These are phyloP conservation scores for Dipodomys spectabilis DNA, from an alignment of 2,113 vertebrate species.

Conservation along the genomic window DNA sequence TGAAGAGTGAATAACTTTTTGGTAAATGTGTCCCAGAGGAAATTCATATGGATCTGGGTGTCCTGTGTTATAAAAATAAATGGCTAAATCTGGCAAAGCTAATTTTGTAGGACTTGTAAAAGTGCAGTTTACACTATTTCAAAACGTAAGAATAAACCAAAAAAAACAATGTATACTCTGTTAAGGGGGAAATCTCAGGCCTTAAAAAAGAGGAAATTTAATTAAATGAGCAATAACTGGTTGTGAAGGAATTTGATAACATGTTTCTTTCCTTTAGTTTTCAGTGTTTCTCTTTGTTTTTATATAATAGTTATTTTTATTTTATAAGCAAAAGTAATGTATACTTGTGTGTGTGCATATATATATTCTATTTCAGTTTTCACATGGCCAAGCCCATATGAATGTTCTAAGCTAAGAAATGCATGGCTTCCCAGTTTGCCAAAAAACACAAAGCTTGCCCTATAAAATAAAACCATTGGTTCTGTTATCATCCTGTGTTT, in stretches of 20 bases:
- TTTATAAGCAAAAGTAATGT: not conserved
- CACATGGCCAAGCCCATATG: not conserved
- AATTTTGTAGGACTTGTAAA: constrained; percentile 37
- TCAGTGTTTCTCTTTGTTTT: not conserved
- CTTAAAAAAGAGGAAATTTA: not conserved
- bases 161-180: not conserved
- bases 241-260: not conserved
- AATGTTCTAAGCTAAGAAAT: not conserved
- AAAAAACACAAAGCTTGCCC: not conserved
- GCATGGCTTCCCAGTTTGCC: not conserved
- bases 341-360: not conserved
- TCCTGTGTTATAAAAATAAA: not conserved
- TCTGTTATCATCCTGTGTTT: not conserved
- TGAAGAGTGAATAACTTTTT: constrained; percentile 18
- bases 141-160: not conserved
- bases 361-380: constrained; percentile 1
- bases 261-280: not conserved
- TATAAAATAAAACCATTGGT: not conserved
- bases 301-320: not conserved
- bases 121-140: not conserved
- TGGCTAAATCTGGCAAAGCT: not conserved
- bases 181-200: too few relatives aligned
- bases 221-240: not conserved
- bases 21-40: not conserved
- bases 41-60: constrained; percentile 1